Conservation (phyloP, 2,888 invertebrate genomes). For the Diaphora mendica region DNA sequence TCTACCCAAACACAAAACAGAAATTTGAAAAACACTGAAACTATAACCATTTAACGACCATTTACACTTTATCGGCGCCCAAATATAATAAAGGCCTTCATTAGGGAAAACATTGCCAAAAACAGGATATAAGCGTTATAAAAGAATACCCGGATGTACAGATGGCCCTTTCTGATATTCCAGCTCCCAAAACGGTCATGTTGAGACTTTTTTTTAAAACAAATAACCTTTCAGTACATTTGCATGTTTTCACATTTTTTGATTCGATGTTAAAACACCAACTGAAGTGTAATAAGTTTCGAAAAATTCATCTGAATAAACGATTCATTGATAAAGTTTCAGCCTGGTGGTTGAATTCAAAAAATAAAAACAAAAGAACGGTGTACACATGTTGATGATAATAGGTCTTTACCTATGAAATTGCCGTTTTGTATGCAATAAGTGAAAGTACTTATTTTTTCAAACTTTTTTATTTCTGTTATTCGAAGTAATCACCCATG, state of each 20-base stretch:
- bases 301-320: constrained; percentile 5
- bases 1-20: background rate
- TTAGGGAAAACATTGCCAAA: constrained; percentile 23
- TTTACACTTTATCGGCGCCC: constrained; percentile 7
- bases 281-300: constrained; percentile 17
- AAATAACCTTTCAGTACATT: constrained; percentile 29
- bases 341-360: background rate
- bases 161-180: constrained; percentile 32
- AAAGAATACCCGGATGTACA: constrained; percentile 24
- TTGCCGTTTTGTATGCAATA: too few relatives aligned
- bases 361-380: background rate
- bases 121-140: constrained; percentile 37
- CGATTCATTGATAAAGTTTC: background rate
- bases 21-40: background rate
- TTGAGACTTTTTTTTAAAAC: constrained; percentile 22
- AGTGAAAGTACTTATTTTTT: too few relatives aligned
- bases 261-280: constrained; percentile 21
- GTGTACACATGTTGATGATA: background rate
- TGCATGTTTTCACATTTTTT: constrained; percentile 25
- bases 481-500: too few relatives aligned
- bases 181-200: constrained; percentile 20
- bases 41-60: constrained; percentile 4
- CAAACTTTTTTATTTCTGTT: too few relatives aligned
- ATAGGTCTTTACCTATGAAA: too few relatives aligned
- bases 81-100: constrained; percentile 8